phyloP scores from a whole-genome alignment of 1,140 invertebrate species.

The Euborellia annulipes region DNA sequence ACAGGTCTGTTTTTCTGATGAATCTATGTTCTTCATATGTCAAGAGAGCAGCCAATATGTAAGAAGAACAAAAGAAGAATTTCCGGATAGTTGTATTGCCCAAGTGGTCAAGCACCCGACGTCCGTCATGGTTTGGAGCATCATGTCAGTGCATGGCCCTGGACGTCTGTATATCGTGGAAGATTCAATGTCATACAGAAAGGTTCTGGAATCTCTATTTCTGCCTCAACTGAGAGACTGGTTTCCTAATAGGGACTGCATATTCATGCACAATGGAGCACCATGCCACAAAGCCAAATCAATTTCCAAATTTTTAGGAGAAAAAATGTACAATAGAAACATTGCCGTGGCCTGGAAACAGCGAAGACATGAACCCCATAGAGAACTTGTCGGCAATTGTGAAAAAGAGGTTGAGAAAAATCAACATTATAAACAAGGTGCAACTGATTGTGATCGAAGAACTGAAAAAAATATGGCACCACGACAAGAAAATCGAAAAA shows the following conservation, averaged over 20 bases:
- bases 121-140: conserved; percentile 1
- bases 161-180: conserved; percentile 1
- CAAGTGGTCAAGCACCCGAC: conserved; percentile 1
- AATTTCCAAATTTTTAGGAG: not conserved
- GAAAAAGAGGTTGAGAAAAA: not conserved
- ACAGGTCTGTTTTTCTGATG: too few relatives aligned
- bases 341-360: conserved; percentile 3
- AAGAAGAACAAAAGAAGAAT: too few relatives aligned
- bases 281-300: conserved; percentile 3
- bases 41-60: too few relatives aligned
- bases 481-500: too few relatives aligned
- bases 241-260: conserved; percentile 1
- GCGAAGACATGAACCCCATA: not conserved
- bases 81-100: not conserved
- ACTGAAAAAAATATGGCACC: too few relatives aligned
- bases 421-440: too few relatives aligned
- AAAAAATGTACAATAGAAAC: not conserved
- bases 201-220: not conserved
- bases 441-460: too few relatives aligned
- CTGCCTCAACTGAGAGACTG: conserved; percentile 1
- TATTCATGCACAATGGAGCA: conserved; percentile 6
- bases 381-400: conserved; percentile 4
- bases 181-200: not conserved
- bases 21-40: too few relatives aligned
- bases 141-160: conserved; percentile 1